Conservation (phyloP, 2,888 invertebrate genomes). For the Tenodera sinensis region DNA sequence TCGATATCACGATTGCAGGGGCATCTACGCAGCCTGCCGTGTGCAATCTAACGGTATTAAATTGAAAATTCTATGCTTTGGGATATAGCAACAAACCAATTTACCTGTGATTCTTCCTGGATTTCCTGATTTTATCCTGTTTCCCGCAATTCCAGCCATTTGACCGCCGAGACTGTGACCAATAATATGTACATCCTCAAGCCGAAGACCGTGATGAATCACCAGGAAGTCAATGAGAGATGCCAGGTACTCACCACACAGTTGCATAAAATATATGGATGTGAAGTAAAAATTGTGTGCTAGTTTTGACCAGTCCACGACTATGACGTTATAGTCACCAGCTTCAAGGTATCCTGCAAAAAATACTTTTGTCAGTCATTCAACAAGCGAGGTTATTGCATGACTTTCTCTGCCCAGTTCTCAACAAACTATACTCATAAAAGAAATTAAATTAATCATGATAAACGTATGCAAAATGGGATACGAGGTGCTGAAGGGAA, state of each 20-base stretch:
- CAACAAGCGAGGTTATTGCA: too few relatives aligned
- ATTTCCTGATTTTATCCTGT: slow-evolving; percentile 35
- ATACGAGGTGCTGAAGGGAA: too few relatives aligned
- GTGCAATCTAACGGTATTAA: too few relatives aligned
- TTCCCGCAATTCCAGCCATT: slow-evolving; percentile 41
- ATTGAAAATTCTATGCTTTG: too few relatives aligned
- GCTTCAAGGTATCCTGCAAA: not conserved
- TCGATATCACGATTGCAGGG: too few relatives aligned
- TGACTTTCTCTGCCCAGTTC: too few relatives aligned
- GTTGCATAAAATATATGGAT: not conserved
- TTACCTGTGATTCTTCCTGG: slow-evolving; percentile 44
- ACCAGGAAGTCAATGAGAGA: slow-evolving; percentile 40
- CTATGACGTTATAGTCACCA: not conserved
- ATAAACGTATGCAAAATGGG: too few relatives aligned
- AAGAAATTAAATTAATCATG: too few relatives aligned
- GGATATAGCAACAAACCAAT: too few relatives aligned
- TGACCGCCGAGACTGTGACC: slow-evolving; percentile 46
- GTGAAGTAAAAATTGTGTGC: not conserved
- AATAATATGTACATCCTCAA: slow-evolving; percentile 40
- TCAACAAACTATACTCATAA: too few relatives aligned
- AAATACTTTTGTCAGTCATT: not conserved
- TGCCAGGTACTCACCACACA: slow-evolving; percentile 41
- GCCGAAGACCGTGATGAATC: slow-evolving; percentile 35
- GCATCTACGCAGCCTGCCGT: too few relatives aligned
- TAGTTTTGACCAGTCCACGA: not conserved